These are phyloP conservation scores for Catocala nupta DNA, from an alignment of 2,888 invertebrate species.

Conservation along the genomic window DNA sequence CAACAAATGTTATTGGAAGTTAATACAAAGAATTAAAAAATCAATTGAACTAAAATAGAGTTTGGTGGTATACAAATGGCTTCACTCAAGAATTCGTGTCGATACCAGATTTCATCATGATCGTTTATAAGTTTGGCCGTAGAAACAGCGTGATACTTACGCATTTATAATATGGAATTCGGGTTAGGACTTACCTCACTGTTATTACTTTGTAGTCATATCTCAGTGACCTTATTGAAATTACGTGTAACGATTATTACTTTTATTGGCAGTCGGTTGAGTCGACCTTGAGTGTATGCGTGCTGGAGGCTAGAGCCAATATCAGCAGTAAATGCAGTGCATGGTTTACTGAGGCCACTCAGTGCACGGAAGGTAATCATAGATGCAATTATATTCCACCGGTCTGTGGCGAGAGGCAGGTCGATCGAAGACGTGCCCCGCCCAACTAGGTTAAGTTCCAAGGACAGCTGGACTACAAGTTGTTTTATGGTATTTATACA, in stretches of 20 bases:
- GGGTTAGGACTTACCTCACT: background rate
- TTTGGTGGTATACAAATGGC: no score
- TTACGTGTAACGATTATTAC: constrained; percentile 41
- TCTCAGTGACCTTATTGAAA: constrained; percentile 35
- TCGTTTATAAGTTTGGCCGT: no score
- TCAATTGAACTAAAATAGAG: no score
- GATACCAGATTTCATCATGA: no score
- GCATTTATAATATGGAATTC: no score
- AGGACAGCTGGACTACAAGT: constrained; percentile 54
- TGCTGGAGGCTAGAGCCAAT: constrained; percentile 28
- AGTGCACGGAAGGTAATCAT: constrained; percentile 48
- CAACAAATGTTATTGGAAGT: no score
- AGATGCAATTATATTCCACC: constrained; percentile 58
- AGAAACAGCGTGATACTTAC: no score
- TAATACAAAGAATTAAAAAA: no score
- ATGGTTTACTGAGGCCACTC: constrained; percentile 37
- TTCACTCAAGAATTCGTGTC: no score
- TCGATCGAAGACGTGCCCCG: constrained; percentile 67
- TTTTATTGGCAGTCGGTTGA: constrained; percentile 36
- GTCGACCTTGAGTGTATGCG: constrained; percentile 38
- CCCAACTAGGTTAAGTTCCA: constrained; percentile 67
- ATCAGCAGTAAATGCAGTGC: constrained; percentile 38
- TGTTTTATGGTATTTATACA: constrained; percentile 1
- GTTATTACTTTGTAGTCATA: background rate
- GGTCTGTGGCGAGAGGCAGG: constrained; percentile 61